These are phyloP conservation scores for Dinocampus coccinellae DNA, from an alignment of 2,888 invertebrate genomes.

Conservation along the genomic window DNA sequence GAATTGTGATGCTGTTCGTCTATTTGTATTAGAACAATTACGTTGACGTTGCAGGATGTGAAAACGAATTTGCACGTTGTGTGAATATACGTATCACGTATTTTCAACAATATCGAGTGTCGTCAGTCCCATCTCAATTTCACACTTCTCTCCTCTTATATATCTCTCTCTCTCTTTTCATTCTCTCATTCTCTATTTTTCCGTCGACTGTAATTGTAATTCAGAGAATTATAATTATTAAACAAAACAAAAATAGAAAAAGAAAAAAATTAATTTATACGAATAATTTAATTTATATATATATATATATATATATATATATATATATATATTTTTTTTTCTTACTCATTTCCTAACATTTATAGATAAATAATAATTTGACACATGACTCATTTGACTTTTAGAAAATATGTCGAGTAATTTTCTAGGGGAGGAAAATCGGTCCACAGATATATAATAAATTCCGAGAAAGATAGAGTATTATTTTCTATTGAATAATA, in stretches of 20 bases:
- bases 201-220: no score
- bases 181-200: no score
- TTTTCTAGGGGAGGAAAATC: neutral
- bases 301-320: no score
- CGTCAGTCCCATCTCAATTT: constrained; percentile 19
- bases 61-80: constrained; percentile 43
- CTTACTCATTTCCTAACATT: no score
- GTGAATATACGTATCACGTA: constrained; percentile 38
- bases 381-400: neutral
- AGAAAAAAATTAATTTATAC: no score
- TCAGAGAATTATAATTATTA: no score
- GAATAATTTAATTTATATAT: no score
- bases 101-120: constrained; percentile 43
- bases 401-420: neutral
- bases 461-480: neutral
- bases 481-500: constrained; percentile 14
- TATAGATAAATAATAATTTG: neutral
- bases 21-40: constrained; percentile 42
- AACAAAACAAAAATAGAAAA: no score
- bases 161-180: no score
- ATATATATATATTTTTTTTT: no score
- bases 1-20: constrained; percentile 29
- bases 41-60: constrained; percentile 33
- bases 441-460: no score
- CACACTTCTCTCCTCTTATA: neutral